Base-by-base conservation (phyloP, 1,140 invertebrate genomes). In the Bombus impatiens region DNA sequence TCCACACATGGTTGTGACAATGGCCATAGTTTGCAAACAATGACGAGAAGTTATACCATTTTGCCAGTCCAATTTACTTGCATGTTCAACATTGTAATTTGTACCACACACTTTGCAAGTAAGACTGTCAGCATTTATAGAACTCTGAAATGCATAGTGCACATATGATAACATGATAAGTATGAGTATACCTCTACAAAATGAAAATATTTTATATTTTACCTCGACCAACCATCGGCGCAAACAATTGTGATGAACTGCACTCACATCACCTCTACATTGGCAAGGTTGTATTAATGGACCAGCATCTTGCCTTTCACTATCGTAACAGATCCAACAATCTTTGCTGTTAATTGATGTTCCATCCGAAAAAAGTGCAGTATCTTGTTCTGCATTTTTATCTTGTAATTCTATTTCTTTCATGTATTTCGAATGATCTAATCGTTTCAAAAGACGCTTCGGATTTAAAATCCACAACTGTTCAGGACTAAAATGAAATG, bases 241-340 rank as follows among this genome's bases (percentile, higher is more conserved):
- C n/a, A 99, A 95, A 95, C 98, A 99, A 92, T 98, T 97, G 93
- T 99, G 98, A 95, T 99, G 98, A 37, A 98, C 98, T 57, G 97
- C 97, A 42, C 97, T 97, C 18, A 99, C 97, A 94, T 99, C 98
- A 6, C 98, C 98, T 82, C 97, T 97, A 94, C 98, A 99, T 72
- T 97, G 96, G 92, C 98, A 99, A 2, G 98, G 98, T 87, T 98
- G 97, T 93, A 99, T 99, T 42, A 99, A 95, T 9, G 97, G 97
- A 35, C 97, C 97, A 79, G 95, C 95, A 93, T 98, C 98, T 6
- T 96, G 95, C 82, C 97, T 96, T 12, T 98, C 97, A 79, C 95
- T 96, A 94, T 99, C 98, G 92, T 99, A 99, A 94, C 98, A 99
- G 91, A 99, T 99, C 98, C 98, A 99, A 95, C 98, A 99, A 92